These are phyloP conservation scores for Mormyrops attenuatus DNA, from an alignment of 2,797 vertebrate species.

Conservation along the genomic window DNA sequence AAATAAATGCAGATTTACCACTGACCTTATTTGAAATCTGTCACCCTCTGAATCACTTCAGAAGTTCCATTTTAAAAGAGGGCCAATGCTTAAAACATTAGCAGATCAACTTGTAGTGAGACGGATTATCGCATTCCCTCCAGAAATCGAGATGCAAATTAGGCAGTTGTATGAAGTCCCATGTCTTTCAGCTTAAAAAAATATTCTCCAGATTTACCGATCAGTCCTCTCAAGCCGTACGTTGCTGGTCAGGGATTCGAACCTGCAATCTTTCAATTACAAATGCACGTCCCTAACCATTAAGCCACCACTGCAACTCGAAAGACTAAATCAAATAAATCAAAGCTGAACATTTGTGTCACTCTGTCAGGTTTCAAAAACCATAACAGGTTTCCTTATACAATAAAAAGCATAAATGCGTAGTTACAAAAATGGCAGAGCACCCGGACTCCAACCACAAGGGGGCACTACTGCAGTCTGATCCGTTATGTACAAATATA, in stretches of 20 bases:
- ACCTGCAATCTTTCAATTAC: no score
- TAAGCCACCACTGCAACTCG: not conserved
- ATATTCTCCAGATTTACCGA: not conserved
- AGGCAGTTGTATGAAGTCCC: not conserved
- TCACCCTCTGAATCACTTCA: not conserved
- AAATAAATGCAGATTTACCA: not conserved
- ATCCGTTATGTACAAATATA: constrained; percentile 3
- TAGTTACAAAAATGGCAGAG: constrained; percentile 12
- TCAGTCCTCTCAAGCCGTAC: not conserved
- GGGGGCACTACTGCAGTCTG: not conserved
- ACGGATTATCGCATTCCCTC: not conserved
- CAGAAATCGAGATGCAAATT: not conserved
- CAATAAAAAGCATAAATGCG: not conserved
- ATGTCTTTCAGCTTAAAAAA: not conserved
- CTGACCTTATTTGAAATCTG: not conserved
- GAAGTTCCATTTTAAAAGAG: not conserved
- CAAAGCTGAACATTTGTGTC: not conserved
- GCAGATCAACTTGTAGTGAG: not conserved
- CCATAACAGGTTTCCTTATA: constrained; percentile 19
- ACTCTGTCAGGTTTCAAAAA: not conserved
- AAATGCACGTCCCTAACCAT: no score
- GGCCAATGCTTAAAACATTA: not conserved
- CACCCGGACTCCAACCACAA: not conserved
- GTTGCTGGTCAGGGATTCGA: no score
- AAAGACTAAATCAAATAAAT: not conserved